Percentiles rank a stretch among this genome's conserved stretches.
phyloP scores from a whole-genome alignment of 1,140 invertebrate species.

The Drosophila guanche region DNA sequence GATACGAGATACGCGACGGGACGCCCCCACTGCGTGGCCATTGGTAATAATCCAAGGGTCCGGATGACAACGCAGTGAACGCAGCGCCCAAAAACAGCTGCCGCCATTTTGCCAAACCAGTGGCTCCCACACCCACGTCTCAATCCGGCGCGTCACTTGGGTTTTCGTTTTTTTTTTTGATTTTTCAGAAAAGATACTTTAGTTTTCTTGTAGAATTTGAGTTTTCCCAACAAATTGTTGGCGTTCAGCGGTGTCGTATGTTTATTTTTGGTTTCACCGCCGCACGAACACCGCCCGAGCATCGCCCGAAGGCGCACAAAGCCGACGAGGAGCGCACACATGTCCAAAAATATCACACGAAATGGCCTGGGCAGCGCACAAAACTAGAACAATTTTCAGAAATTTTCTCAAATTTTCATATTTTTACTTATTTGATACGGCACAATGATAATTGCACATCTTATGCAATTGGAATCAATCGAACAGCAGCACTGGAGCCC shows the following conservation, averaged over 20 bases:
- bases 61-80: slow-evolving; percentile 55
- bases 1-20: background rate
- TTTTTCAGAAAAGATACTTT: slow-evolving; percentile 33
- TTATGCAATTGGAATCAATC: slow-evolving; percentile 62
- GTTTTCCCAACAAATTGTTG: slow-evolving; percentile 28
- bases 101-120: slow-evolving; percentile 33
- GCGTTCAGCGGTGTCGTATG: slow-evolving; percentile 64
- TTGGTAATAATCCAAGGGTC: slow-evolving; percentile 74
- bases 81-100: slow-evolving; percentile 14
- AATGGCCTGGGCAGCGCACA: slow-evolving; percentile 75
- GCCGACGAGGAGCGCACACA: slow-evolving; percentile 66
- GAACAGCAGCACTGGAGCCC: slow-evolving; percentile 45
- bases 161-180: slow-evolving; percentile 39
- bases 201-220: slow-evolving; percentile 30
- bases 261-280: slow-evolving; percentile 71
- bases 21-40: slow-evolving; percentile 41
- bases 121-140: slow-evolving; percentile 23
- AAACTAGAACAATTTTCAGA: slow-evolving; percentile 73
- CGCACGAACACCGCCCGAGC: slow-evolving; percentile 61
- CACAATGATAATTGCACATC: slow-evolving; percentile 65
- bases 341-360: slow-evolving; percentile 81
- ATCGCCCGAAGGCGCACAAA: slow-evolving; percentile 47
- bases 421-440: slow-evolving; percentile 40
- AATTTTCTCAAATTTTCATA: slow-evolving; percentile 68
- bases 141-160: slow-evolving; percentile 20